phyloP scores from a whole-genome alignment of 2,113 vertebrate genomes.

The Neogale vison region DNA sequence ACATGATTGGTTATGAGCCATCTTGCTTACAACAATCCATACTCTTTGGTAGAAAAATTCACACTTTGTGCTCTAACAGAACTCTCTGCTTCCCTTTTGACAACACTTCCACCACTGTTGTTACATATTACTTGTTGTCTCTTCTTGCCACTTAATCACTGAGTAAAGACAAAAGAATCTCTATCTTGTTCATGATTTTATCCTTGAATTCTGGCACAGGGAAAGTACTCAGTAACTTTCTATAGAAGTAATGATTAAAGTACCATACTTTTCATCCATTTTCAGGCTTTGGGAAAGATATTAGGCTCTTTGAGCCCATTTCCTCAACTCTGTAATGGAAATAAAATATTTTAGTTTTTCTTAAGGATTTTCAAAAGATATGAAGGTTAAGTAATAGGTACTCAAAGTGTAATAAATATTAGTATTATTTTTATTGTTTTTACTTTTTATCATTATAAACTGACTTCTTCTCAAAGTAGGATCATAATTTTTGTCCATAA shows the following conservation, averaged over 20 bases:
- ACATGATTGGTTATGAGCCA: constrained; percentile 22
- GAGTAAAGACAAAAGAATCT: neutral
- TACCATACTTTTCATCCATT: constrained; percentile 36
- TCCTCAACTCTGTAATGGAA: constrained; percentile 5
- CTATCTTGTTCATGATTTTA: neutral
- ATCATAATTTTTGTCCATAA: constrained; percentile 26
- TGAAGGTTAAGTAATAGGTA: constrained; percentile 32
- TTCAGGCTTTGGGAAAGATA: neutral
- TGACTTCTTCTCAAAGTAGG: constrained; percentile 36
- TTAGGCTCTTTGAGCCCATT: constrained; percentile 30
- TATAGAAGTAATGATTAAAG: neutral
- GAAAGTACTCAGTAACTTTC: neutral
- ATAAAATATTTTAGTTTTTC: constrained; percentile 48
- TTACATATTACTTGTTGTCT: neutral
- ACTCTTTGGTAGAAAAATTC: constrained; percentile 6
- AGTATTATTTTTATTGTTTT: neutral
- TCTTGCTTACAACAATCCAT: constrained; percentile 29
- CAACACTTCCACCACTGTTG: neutral
- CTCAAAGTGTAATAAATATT: neutral
- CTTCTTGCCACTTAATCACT: constrained; percentile 38
- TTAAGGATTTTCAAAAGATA: neutral
- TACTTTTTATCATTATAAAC: constrained; percentile 41
- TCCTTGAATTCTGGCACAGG: constrained; percentile 33
- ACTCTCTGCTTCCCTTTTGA: neutral
- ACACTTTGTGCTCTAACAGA: neutral